phyloP scores from a whole-genome alignment of 2,888 invertebrate species.

The Mythimna vitellina region DNA sequence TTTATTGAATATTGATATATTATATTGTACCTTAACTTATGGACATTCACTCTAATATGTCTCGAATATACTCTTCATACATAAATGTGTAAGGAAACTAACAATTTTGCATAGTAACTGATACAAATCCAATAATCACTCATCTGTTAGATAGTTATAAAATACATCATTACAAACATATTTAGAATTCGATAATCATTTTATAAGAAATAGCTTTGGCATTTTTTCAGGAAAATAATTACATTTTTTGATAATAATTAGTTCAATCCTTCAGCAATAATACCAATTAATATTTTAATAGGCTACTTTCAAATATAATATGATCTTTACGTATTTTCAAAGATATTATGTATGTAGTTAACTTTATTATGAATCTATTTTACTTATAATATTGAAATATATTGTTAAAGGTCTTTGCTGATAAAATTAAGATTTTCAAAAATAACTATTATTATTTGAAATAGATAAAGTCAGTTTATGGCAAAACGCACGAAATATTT shows the following conservation, averaged over 20 bases:
- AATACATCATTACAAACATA: constrained; percentile 25
- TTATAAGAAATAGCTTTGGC: constrained; percentile 39
- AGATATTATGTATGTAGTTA: constrained; percentile 27
- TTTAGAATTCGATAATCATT: constrained; percentile 32
- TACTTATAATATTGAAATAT: constrained; percentile 23
- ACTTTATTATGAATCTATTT: constrained; percentile 43
- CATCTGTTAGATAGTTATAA: constrained; percentile 16
- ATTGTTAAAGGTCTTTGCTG: constrained; percentile 20
- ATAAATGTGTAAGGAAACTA: constrained; percentile 51
- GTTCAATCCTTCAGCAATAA: constrained; percentile 31
- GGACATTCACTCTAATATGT: constrained; percentile 65
- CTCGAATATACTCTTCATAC: constrained; percentile 63
- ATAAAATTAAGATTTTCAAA: constrained; percentile 12
- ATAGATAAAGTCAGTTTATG: constrained; percentile 39
- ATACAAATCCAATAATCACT: constrained; percentile 33
- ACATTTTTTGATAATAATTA: background rate
- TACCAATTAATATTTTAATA: constrained; percentile 25
- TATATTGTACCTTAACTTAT: constrained; percentile 64
- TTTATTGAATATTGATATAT: constrained; percentile 76
- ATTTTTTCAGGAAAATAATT: constrained; percentile 17
- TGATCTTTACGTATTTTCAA: constrained; percentile 21
- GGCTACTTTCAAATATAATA: constrained; percentile 21
- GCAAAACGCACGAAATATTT: constrained; percentile 37
- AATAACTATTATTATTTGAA: constrained; percentile 36
- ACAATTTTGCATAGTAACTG: constrained; percentile 57